Evolutionary conservation across 1,140 invertebrate genomes (phyloP).

Genomic region (Macrosteles quadrilineatus): DNA sequence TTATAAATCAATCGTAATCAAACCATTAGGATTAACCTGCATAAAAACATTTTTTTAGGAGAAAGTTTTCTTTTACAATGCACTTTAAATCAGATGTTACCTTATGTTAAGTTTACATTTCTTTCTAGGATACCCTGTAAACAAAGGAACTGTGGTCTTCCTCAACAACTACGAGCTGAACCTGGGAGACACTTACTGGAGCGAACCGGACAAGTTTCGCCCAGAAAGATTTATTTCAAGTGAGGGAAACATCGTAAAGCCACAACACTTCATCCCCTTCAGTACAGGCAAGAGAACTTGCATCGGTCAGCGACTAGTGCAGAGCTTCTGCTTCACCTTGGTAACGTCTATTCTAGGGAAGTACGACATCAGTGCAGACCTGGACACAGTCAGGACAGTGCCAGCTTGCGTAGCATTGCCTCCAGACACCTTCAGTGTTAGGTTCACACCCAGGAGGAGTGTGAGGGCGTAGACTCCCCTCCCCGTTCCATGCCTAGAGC

Average conservation of each 20-base stretch:
- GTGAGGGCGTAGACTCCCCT: too few species aligned
- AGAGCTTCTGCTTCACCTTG: constrained; percentile 70
- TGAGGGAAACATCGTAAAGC: constrained; percentile 49
- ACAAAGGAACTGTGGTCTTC: constrained; percentile 79
- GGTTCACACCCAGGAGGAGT: too few species aligned
- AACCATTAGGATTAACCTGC: too few species aligned
- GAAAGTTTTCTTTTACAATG: too few species aligned
- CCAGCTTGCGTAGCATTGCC: constrained; percentile 2
- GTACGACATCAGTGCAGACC: constrained; percentile 2
- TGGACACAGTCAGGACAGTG: not conserved
- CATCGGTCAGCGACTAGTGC: constrained; percentile 81
- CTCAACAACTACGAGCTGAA: constrained; percentile 87
- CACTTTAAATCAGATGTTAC: too few species aligned
- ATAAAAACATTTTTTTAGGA: too few species aligned
- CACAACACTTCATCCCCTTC: constrained; percentile 79
- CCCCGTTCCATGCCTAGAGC: too few species aligned
- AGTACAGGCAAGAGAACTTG: constrained; percentile 84
- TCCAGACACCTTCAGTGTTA: not conserved
- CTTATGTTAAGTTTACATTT: too few species aligned
- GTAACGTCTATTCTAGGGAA: constrained; percentile 64
- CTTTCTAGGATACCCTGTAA: constrained; percentile 66
- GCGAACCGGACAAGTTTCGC: constrained; percentile 66
- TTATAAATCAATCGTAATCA: too few species aligned
- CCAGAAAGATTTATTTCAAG: constrained; percentile 71
- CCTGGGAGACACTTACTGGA: constrained; percentile 71